Conservation (phyloP, 2,113 vertebrate species). For the Bombycilla garrulus region DNA sequence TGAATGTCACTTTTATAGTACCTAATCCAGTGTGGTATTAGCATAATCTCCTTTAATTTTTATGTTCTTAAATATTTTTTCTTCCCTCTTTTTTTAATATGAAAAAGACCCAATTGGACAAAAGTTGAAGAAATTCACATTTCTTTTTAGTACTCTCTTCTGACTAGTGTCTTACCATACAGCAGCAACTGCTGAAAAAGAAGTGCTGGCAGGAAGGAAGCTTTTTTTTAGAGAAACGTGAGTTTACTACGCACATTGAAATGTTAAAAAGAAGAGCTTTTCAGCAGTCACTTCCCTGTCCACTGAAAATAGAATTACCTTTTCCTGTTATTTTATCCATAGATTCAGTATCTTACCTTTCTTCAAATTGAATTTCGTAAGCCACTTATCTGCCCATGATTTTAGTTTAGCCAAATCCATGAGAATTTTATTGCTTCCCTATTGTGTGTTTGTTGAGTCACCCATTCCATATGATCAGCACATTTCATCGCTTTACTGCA, state of each 20-base stretch:
- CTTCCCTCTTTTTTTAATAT: neutral
- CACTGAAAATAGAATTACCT: constrained; percentile 2
- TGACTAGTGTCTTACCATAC: neutral
- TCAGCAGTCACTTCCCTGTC: neutral
- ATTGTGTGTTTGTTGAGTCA: neutral
- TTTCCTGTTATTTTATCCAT: neutral
- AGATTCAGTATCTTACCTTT: constrained; percentile 31
- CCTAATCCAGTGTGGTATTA: neutral
- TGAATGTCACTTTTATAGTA: neutral
- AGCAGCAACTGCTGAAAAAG: neutral
- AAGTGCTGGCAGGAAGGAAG: neutral
- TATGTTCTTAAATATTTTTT: neutral
- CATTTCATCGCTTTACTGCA: constrained; percentile 27
- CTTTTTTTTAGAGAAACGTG: neutral
- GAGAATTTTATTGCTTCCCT: constrained; percentile 35
- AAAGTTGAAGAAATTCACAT: neutral
- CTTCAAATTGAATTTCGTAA: neutral
- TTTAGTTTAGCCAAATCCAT: constrained; percentile 5
- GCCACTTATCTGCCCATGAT: constrained; percentile 2
- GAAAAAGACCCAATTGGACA: neutral
- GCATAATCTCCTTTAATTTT: constrained; percentile 3
- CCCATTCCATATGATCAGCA: constrained; percentile 18
- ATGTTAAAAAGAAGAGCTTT: constrained; percentile 15
- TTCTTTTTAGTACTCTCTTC: neutral
- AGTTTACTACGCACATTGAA: neutral